Percentiles rank a stretch among this genome's conserved stretches.
Evolutionary conservation across 2,888 invertebrate species (phyloP).

Genomic region (Thecocarcelia acutangulata): DNA sequence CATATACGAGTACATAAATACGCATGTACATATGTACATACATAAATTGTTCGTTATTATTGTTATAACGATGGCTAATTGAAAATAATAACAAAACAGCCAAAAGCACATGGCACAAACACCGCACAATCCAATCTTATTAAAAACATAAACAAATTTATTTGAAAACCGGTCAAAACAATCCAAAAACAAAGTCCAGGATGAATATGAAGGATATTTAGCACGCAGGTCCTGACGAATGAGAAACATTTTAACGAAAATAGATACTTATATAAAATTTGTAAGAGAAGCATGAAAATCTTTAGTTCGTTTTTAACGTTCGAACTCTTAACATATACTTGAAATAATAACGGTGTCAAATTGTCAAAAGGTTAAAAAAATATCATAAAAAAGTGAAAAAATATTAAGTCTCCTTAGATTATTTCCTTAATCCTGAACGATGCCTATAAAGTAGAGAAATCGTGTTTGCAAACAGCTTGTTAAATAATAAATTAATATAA

Average conservation of each 20-base stretch:
- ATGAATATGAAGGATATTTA: slow-evolving; percentile 8
- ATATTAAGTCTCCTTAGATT: background rate
- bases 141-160: background rate
- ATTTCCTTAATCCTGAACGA: background rate
- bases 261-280: slow-evolving; percentile 45
- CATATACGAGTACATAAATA: too few species aligned
- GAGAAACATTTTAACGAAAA: slow-evolving; percentile 50
- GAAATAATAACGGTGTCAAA: slow-evolving; percentile 1
- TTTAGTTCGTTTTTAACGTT: slow-evolving; percentile 54
- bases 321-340: slow-evolving; percentile 45
- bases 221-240: slow-evolving; percentile 61
- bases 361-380: slow-evolving; percentile 20
- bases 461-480: too few species aligned
- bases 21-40: too few species aligned
- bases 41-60: slow-evolving; percentile 6
- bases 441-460: background rate
- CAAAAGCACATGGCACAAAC: slow-evolving; percentile 26
- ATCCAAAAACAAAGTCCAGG: background rate
- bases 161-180: slow-evolving; percentile 50
- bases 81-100: slow-evolving; percentile 30
- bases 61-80: background rate
- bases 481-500: background rate
- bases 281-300: slow-evolving; percentile 20
- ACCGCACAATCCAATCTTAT: slow-evolving; percentile 16
- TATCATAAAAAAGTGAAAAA: slow-evolving; percentile 25